These are phyloP conservation scores for Cosmopolites sordidus DNA, from an alignment of 2,888 invertebrate species.

Conservation along the genomic window DNA sequence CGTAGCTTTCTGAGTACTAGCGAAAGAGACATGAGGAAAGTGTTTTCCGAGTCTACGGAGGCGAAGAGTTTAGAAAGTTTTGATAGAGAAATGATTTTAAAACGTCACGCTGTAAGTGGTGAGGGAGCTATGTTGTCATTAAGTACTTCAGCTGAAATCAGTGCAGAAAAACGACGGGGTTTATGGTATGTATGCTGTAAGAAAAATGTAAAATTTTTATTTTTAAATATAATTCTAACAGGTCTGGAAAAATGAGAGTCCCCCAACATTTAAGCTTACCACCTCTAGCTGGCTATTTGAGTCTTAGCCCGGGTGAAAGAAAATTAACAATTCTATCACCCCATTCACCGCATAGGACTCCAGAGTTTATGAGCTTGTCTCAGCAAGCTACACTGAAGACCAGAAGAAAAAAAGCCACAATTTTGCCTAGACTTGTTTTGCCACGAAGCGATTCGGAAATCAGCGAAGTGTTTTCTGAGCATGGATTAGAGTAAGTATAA, in stretches of 20 bases:
- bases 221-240: constrained; percentile 1
- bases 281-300: constrained; percentile 55
- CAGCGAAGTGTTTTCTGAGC: constrained; percentile 62
- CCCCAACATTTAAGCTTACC: constrained; percentile 68
- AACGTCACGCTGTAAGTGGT: constrained; percentile 59
- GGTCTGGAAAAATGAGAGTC: constrained; percentile 59
- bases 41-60: constrained; percentile 51
- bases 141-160: constrained; percentile 44
- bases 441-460: constrained; percentile 73
- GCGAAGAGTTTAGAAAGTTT: constrained; percentile 62
- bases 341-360: constrained; percentile 68
- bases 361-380: constrained; percentile 61
- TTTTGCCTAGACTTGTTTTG: constrained; percentile 69
- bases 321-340: constrained; percentile 76
- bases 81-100: constrained; percentile 53
- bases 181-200: constrained; percentile 48
- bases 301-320: constrained; percentile 53
- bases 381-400: constrained; percentile 53
- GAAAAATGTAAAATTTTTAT: background rate
- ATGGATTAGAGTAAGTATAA: constrained; percentile 58
- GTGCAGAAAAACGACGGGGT: constrained; percentile 64
- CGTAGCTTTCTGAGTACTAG: constrained; percentile 60
- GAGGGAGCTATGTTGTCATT: constrained; percentile 51
- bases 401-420: constrained; percentile 67
- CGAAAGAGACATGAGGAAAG: constrained; percentile 59